Evolutionary conservation across 2,113 vertebrate species (phyloP), one percentile per base, ranked within the genome.

Genomic region (Osmerus eperlanus): DNA sequence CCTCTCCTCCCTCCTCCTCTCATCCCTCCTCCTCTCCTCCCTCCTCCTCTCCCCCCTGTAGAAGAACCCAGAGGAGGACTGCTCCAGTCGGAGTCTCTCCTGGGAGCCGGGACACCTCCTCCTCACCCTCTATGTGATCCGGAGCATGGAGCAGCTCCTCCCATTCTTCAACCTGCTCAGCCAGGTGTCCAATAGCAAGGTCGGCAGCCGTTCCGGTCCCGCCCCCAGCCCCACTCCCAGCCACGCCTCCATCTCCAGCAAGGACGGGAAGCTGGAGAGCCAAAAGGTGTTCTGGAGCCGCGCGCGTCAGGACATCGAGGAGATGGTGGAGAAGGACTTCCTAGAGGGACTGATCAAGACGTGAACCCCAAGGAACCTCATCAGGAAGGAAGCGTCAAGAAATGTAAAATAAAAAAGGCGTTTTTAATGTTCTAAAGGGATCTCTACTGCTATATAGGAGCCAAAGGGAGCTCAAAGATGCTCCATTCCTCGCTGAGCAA

Each of bases 311-410:
- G 95, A 95, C 91, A 98, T 99, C 69, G 97, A 99, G 89, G 97
- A 99, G 88, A 97, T 96, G 95, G 93, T 99, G 19, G 97, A 99
- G 82, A 98, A 96, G 81, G 97, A 99, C 93, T 99, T 99, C 83
- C 92, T 99, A 19, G 97, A 99, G 89, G 96, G 97, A 0, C 72
- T 98, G 29, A 95, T 97, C 75, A 99, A 99, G 92, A 96, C 95
- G 63, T 98, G 92, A 98, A 73, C 13, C 18, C 47, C 60, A 36
- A 12, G 41, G 1, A 53, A 15, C 8, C 6, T 47, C 32, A 6
- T 36, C 4, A 36, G 32, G 32, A 36, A 36, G 32, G 32, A 36
- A 36, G 32, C 5, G 0, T 36, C 32, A 5, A 1, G 32, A 47
- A 47, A 47, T 47, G 9, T 28, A 36, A 36, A 36, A 36, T 36